A percentile compares a stretch with the other conserved stretches of the same genome.
phyloP scores from a whole-genome alignment of 2,113 vertebrate genomes.

The Sander lucioperca region DNA sequence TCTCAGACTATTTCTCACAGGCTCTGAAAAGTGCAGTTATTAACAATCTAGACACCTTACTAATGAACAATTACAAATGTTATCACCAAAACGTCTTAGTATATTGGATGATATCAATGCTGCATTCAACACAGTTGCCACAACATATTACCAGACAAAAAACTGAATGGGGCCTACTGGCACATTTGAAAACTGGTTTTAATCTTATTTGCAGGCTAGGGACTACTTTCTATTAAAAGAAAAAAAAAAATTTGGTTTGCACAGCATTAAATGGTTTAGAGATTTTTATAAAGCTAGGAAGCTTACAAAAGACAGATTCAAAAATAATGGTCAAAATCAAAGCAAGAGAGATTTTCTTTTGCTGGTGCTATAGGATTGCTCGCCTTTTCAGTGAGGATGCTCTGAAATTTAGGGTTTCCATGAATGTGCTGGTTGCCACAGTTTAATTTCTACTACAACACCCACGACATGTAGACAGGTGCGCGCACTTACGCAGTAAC shows the following conservation, averaged over 20 bases:
- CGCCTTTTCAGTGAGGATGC: no score
- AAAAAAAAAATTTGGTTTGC: no score
- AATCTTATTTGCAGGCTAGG: neutral
- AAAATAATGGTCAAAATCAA: neutral
- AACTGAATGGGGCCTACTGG: neutral
- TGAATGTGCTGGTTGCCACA: no score
- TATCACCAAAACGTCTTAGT: neutral
- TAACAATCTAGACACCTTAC: neutral
- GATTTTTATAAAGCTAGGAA: neutral
- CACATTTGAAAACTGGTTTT: neutral
- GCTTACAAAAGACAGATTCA: no score
- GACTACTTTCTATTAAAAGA: neutral
- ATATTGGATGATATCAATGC: neutral
- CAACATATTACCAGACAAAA: neutral
- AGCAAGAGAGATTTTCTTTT: neutral
- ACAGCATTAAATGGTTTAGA: neutral
- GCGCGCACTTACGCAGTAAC: no score
- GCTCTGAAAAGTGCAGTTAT: neutral
- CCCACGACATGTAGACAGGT: no score
- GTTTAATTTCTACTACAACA: no score
- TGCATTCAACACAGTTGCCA: neutral
- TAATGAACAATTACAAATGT: neutral
- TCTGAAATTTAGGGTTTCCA: no score
- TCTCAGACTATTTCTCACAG: neutral
- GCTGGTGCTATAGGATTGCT: no score